Base-by-base conservation (phyloP, 2,888 invertebrate genomes). In the Apotomis betuletana region DNA sequence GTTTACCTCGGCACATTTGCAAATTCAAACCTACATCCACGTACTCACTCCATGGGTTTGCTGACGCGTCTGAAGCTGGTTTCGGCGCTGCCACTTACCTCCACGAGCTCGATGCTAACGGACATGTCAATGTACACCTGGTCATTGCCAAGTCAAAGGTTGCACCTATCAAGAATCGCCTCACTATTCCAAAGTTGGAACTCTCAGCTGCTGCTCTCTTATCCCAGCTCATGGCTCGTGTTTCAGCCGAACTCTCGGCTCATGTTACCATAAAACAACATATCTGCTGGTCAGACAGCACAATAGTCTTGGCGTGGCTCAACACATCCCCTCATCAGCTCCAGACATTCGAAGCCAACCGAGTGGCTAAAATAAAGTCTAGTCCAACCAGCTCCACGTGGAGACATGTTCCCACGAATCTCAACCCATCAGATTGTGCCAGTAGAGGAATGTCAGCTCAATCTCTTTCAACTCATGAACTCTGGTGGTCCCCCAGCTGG, bases 1-100 rank as follows among this genome's bases (percentile, higher is more conserved):
- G 62, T n/a, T n/a, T 62, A 51, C 61, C 61, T 61, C 61, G 61
- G 61, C 61, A 61, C 27, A 61, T 61, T 27, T 61, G 61, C 27
- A 49, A 27, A 49, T 49, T 27, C 13, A 9, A 46, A 12, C 61
- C n/a, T 49, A 51, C 51, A n/a, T 52, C 62, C 52, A 62, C 61
- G 1, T 62, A 52, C 52, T 62, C 62, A 0, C 62, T 62, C 3
- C 62, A 62, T 12, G 38, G 62, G n/a, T 52, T 62, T n/a, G 51
- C 62, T 8, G 62, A 62, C 38, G 62, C 62, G 0, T 62, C 62
- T 3, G 62, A 62, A 8, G 38, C 51, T 38, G 62, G 36, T 0
- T 62, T 38, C 38, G 51, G 62, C 4, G 51, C 51, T 0, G 62
- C 38, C 51, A 52, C 12, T 52, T 62, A 51, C n/a, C 51, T 62